These are phyloP conservation scores for Bettongia penicillata DNA, from an alignment of 2,113 vertebrate species.

Conservation along the genomic window DNA sequence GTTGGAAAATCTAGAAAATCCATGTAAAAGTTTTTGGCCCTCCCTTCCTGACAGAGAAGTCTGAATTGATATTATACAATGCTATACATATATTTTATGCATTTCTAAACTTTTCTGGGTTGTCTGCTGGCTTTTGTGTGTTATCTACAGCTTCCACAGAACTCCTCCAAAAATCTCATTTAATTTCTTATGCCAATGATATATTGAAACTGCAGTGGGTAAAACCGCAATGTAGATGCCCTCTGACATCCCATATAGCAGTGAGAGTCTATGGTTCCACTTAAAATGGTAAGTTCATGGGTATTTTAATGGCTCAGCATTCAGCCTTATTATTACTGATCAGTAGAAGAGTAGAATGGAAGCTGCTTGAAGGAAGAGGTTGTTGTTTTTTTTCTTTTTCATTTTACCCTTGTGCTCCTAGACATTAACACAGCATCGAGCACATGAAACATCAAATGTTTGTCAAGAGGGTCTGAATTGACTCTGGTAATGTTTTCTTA, in stretches of 20 bases:
- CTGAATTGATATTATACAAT: too few species aligned
- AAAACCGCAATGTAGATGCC: neutral
- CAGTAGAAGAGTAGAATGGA: neutral
- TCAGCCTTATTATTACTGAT: neutral
- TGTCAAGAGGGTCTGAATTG: slow-evolving; percentile 18
- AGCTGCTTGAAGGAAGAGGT: neutral
- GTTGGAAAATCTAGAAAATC: too few species aligned
- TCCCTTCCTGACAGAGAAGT: too few species aligned
- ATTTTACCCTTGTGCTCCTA: neutral
- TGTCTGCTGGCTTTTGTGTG: too few species aligned
- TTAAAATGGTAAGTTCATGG: neutral
- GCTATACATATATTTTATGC: too few species aligned
- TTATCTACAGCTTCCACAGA: too few species aligned
- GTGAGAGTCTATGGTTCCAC: neutral
- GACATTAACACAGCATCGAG: neutral
- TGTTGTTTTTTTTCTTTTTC: neutral
- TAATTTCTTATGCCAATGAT: too few species aligned
- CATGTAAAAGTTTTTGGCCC: too few species aligned
- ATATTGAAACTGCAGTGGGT: too few species aligned
- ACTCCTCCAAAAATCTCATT: too few species aligned
- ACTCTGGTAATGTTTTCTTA: slow-evolving; percentile 14
- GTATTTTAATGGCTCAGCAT: neutral
- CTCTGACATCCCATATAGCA: neutral
- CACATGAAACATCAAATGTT: too few species aligned
- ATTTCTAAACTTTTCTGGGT: too few species aligned